Evolutionary conservation across 2,797 vertebrate genomes (phyloP), one percentile per base, ranked within the genome.

Genomic region (Arremon aurantiirostris): DNA sequence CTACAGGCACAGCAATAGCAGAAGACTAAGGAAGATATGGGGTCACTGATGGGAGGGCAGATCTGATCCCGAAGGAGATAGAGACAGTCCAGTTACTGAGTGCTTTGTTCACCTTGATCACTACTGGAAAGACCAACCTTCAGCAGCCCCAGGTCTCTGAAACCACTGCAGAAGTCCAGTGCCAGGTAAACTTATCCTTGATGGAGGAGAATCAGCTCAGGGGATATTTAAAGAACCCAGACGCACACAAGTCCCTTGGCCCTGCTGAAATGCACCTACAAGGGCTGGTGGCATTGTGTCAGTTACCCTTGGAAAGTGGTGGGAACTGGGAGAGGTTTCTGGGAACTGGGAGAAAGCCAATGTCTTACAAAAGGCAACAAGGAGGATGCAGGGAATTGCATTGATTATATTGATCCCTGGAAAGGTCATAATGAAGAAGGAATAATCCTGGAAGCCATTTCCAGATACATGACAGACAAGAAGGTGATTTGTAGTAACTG

Each of bases 381-480:
- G 16, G 24, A 78, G 23, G 61, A 47, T 84, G 9, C 27, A 24
- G 63, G 24, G 35, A 56, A 20, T 7, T 34, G 4, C 13, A 34
- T 3, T 2, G 5, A 14, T 65, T n/a, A 10, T 15, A 11, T 0
- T 2, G 3, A 7, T 77, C 22, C 12, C n/a, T 78, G 35, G 49
- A 21, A 34, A 50, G 21, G 20, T 49, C 13, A 5, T 61, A 57
- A 49, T 35, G 20, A 72, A 27, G 34, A 76, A 60, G 21, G n/a
- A 66, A 24, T 50, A 55, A 50, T 81, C 14, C 23, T 73, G n/a
- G n/a, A 86, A 84, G n/a, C 9, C 9, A 9, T 80, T 86, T 94
- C 28, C 60, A 72, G 44, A 30, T 73, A 17, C 12, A 46, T 63
- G 65, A 46, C 21, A 61, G 26, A 26, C 17, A 83, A 41, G 32